Conservation (phyloP, 2,888 invertebrate genomes). For the Tipula unca region DNA sequence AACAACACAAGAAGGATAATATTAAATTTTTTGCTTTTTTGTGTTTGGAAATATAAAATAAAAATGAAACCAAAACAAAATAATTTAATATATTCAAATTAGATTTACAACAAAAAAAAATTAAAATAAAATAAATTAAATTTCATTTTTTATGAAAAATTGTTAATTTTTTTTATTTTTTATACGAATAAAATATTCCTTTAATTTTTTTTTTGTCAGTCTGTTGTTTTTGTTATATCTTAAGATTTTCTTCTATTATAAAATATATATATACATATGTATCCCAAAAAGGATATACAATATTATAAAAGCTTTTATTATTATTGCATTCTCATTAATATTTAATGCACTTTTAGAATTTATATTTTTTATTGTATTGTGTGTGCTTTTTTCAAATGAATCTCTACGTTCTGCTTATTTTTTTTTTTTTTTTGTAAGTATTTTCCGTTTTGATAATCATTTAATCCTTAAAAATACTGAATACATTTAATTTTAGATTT, state of each 20-base stretch:
- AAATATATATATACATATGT: no score
- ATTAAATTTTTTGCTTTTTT: neutral
- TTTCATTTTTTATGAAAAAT: neutral
- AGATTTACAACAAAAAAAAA: neutral
- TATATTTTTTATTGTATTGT: neutral
- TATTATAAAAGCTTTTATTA: constrained; percentile 1
- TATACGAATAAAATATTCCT: neutral
- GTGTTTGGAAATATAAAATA: neutral
- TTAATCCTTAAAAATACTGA: neutral
- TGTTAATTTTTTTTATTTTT: neutral
- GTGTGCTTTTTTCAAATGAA: neutral
- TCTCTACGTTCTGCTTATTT: neutral
- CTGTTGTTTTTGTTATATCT: neutral
- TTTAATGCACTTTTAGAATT: neutral
- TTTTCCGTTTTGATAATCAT: neutral
- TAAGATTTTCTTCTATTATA: neutral
- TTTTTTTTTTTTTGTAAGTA: neutral
- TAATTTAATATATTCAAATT: constrained; percentile 14
- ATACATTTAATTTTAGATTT: constrained; percentile 2
- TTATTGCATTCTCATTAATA: constrained; percentile 14
- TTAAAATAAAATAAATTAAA: neutral
- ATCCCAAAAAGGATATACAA: neutral
- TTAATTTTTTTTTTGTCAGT: neutral
- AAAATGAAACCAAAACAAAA: neutral
- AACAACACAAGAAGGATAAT: neutral